Evolutionary conservation across 2,113 vertebrate genomes (phyloP).

Genomic region (Antigone vipio): DNA sequence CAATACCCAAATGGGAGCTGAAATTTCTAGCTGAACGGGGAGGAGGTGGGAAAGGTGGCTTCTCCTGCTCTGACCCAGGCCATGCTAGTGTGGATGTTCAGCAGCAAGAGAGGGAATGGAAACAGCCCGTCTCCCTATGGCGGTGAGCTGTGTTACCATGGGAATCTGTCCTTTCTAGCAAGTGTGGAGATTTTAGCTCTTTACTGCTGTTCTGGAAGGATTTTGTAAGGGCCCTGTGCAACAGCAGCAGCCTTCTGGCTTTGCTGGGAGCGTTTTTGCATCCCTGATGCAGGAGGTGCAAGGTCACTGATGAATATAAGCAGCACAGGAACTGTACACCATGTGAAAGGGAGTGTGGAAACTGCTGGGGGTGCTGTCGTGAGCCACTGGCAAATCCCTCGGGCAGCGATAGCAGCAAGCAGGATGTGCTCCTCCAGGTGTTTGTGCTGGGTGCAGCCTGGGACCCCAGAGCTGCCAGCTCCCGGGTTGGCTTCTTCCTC

Average conservation of each 20-base stretch:
- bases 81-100: background rate
- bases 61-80: background rate
- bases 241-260: background rate
- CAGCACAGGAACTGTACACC: accelerated
- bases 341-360: accelerated
- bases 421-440: accelerated
- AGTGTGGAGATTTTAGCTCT: background rate
- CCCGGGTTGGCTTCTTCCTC: background rate
- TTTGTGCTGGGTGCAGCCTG: background rate
- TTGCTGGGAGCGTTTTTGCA: background rate
- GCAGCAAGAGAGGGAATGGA: background rate
- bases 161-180: background rate
- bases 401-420: accelerated
- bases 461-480: background rate
- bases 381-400: background rate
- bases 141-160: accelerated
- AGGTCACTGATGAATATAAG: background rate
- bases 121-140: accelerated
- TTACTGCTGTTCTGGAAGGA: background rate
- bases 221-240: background rate
- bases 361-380: accelerated
- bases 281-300: background rate
- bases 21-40: background rate
- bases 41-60: background rate
- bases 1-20: background rate